Base-by-base conservation (phyloP, 2,797 vertebrate genomes). In the Danio albolineatus region DNA sequence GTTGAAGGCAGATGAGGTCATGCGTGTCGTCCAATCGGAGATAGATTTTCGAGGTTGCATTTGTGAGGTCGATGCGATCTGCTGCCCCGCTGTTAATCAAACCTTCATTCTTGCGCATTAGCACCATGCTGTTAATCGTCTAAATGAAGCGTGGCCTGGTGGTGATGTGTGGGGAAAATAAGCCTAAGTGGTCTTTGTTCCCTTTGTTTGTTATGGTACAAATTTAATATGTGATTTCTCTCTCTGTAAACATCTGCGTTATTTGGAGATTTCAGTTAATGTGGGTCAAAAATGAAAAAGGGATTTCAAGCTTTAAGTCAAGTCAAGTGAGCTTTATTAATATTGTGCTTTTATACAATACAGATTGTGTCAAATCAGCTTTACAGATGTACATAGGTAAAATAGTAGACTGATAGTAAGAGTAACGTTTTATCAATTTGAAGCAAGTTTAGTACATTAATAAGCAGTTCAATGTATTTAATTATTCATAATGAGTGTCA, bases 1-100 rank as follows among this genome's bases (percentile, higher is more conserved):
- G 39, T 78, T 61, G 56, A 49, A 51, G 46, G 53, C 71, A 70
- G 79, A 67, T 81, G 66, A 51, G 28, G 75, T 81, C 65, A 81
- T 81, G 65, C 57, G 56, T 48, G 64, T 73, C 54, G 0, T 62
- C 71, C 61, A 44, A 81, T 83, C 21, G 21, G 28, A 39, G 5
- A 81, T 75, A 78, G 78, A 76, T 83, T 46, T 73, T 65, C 39
- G 71, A 56, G 62, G 56, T 46, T 51, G 44, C 66, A 36, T 56
- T 74, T 57, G 56, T 53, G 43, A 71, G 75, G 70, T 75, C 28
- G 43, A 78, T 70, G 28, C 43, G 48, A 56, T 74, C 48, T 38
- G 38, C 56, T 69, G 62, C 46, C 56, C 62, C 59, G 13, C 28
- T 46, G 72, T 84, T 83, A 60, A 71, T 75, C 71, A 79, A 65